These are phyloP conservation scores for Hyposoter didymator DNA, from an alignment of 2,888 invertebrate genomes.

Conservation along the genomic window DNA sequence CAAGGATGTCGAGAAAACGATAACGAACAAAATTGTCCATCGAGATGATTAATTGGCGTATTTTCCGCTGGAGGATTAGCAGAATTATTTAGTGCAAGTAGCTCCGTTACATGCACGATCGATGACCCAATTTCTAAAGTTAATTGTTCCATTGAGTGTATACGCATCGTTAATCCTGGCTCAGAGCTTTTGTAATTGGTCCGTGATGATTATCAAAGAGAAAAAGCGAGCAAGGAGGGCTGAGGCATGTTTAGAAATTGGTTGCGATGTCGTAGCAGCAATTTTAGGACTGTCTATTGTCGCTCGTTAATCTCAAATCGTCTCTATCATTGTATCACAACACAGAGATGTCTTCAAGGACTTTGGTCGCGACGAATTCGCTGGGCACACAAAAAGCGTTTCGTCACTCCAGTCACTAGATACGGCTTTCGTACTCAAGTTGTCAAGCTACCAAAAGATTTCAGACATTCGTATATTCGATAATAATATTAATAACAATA, in stretches of 20 bases:
- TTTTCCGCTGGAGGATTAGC: background rate
- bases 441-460: slow-evolving; percentile 3
- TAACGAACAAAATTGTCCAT: background rate
- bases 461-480: background rate
- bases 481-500: background rate
- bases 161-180: background rate
- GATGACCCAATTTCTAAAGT: slow-evolving; percentile 51
- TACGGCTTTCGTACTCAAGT: slow-evolving; percentile 39
- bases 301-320: slow-evolving; percentile 12
- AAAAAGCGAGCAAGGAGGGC: background rate
- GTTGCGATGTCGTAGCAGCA: background rate
- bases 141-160: slow-evolving; percentile 19
- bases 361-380: slow-evolving; percentile 48
- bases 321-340: slow-evolving; percentile 23
- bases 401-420: slow-evolving; percentile 21
- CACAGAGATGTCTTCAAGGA: slow-evolving; percentile 5
- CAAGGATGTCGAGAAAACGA: background rate
- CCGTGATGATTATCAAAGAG: background rate
- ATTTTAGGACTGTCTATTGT: slow-evolving; percentile 20
- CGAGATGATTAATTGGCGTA: background rate
- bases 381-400: slow-evolving; percentile 44
- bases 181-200: background rate
- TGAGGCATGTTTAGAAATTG: background rate
- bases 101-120: slow-evolving; percentile 10
- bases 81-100: slow-evolving; percentile 25